A percentile compares a stretch with the other conserved stretches of the same genome.
phyloP scores from a whole-genome alignment of 1,140 invertebrate genomes.

The Zophobas morio region DNA sequence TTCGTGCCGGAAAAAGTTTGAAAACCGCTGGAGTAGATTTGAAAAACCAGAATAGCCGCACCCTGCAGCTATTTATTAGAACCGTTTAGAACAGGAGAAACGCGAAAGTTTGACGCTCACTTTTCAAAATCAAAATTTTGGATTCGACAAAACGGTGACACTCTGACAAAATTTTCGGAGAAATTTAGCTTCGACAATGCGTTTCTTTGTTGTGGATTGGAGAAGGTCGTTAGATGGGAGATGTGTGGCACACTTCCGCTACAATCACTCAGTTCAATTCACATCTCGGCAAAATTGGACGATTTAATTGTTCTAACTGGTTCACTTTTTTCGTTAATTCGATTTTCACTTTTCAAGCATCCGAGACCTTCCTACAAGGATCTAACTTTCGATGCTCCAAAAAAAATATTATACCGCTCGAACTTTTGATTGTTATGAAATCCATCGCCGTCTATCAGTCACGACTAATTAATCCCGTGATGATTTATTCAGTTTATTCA shows the following conservation, averaged over 20 bases:
- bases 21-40: too few species aligned
- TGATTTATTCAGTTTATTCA: neutral
- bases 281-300: neutral
- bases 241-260: conserved; percentile 25
- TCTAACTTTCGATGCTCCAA: conserved; percentile 7
- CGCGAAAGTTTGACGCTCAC: too few species aligned
- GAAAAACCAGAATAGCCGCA: too few species aligned
- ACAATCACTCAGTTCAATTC: conserved; percentile 38
- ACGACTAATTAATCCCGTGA: neutral
- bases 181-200: neutral
- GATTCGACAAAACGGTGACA: too few species aligned
- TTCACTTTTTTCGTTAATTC: conserved; percentile 17
- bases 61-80: too few species aligned
- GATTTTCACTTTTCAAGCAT: conserved; percentile 14
- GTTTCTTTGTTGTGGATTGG: neutral
- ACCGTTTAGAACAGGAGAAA: too few species aligned
- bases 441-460: neutral
- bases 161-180: too few species aligned
- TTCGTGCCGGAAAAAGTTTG: too few species aligned
- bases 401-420: neutral
- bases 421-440: neutral
- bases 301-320: conserved; percentile 9
- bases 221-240: conserved; percentile 15
- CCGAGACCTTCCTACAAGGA: conserved; percentile 8
- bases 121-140: too few species aligned